These are phyloP conservation scores for Drosophila fungiperda DNA, from an alignment of 2,888 invertebrate genomes.

Conservation along the genomic window DNA sequence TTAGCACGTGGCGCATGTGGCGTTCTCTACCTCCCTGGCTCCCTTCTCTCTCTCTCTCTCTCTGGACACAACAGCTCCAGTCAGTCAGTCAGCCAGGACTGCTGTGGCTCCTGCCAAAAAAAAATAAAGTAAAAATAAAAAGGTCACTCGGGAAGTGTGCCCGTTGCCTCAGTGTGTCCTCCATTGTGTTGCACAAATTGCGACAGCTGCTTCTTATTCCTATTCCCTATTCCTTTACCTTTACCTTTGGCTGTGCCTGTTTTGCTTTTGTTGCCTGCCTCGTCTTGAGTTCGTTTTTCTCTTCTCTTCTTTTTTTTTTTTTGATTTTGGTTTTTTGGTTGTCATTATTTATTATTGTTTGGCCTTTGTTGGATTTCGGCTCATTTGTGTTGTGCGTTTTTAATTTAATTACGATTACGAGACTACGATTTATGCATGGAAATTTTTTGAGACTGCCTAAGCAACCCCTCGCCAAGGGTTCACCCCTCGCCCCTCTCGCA, in stretches of 20 bases:
- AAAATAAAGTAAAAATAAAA: conserved; percentile 52
- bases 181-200: conserved; percentile 51
- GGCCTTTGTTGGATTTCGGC: conserved; percentile 59
- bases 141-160: conserved; percentile 79
- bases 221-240: conserved; percentile 19
- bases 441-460: conserved; percentile 48
- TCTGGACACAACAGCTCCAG: conserved; percentile 33
- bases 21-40: conserved; percentile 41
- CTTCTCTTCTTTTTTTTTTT: conserved; percentile 27
- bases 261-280: conserved; percentile 38
- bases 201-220: conserved; percentile 54
- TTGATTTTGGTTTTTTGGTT: conserved; percentile 33
- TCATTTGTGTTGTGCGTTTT: conserved; percentile 70
- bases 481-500: not conserved
- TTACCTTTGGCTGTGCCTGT: conserved; percentile 17
- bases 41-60: not conserved
- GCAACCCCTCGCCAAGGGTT: conserved; percentile 36
- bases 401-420: conserved; percentile 70
- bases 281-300: conserved; percentile 35
- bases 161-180: conserved; percentile 43
- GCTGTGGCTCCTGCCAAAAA: conserved; percentile 66
- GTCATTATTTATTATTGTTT: conserved; percentile 78
- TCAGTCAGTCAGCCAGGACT: conserved; percentile 9
- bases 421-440: conserved; percentile 74
- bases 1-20: conserved; percentile 79